Conservation (phyloP, 2,113 vertebrate genomes). For the Pteronura brasiliensis region DNA sequence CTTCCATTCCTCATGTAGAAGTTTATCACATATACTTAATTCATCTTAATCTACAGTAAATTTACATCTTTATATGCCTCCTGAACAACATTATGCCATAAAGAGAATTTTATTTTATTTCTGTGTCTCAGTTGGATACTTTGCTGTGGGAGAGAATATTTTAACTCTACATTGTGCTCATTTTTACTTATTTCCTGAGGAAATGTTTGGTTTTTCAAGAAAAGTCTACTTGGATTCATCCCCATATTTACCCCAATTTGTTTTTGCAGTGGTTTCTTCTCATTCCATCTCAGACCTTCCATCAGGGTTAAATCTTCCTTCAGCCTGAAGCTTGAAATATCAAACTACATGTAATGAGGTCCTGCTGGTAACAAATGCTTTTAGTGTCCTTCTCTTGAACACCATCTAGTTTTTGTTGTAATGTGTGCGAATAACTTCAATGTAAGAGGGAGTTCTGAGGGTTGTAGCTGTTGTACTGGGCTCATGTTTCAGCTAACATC, state of each 20-base stretch:
- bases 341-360: neutral
- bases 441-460: neutral
- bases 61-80: neutral
- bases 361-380: neutral
- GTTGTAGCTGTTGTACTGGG: neutral
- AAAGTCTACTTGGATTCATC: neutral
- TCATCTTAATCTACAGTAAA: neutral
- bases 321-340: neutral
- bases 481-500: neutral
- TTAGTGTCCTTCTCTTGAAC: neutral
- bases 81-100: neutral
- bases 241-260: neutral
- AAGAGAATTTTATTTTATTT: neutral
- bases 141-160: neutral
- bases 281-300: neutral
- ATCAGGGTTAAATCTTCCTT: neutral
- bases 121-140: neutral
- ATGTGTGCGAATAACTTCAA: neutral
- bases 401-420: neutral
- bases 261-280: fast-evolving
- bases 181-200: neutral
- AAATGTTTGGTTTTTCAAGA: neutral
- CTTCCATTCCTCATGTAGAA: neutral
- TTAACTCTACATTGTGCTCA: neutral
- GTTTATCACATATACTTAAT: neutral